Evolutionary conservation across 1,140 invertebrate genomes (phyloP).

Genomic region (Panagrolaimus sp.): DNA sequence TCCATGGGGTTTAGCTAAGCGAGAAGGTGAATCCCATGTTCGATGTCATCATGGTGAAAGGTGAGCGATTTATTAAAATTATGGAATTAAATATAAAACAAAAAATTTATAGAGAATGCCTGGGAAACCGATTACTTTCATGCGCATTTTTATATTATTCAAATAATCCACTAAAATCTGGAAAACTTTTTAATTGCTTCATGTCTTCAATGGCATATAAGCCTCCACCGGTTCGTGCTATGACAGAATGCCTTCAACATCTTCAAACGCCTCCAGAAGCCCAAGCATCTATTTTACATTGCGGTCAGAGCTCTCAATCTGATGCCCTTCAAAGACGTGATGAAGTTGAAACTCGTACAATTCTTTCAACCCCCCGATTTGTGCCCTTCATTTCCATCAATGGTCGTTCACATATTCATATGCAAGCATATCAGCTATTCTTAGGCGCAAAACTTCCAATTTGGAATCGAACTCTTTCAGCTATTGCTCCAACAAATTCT

Average conservation of each 20-base stretch:
- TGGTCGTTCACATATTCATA: constrained; percentile 24
- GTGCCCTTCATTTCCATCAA: constrained; percentile 34
- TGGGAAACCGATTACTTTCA: constrained; percentile 23
- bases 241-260: constrained; percentile 21
- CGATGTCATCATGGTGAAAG: constrained; percentile 28
- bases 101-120: no score
- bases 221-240: constrained; percentile 6
- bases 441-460: constrained; percentile 22
- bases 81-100: no score
- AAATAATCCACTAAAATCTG: neutral
- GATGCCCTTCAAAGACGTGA: constrained; percentile 18
- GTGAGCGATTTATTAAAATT: no score
- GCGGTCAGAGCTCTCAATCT: neutral
- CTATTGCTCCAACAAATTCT: neutral
- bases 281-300: constrained; percentile 18
- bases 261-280: neutral
- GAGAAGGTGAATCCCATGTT: constrained; percentile 18
- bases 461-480: constrained; percentile 24
- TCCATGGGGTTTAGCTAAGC: constrained; percentile 32
- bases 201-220: neutral
- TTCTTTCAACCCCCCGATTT: constrained; percentile 27
- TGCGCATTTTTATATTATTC: constrained; percentile 13
- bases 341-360: constrained; percentile 22
- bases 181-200: neutral
- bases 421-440: constrained; percentile 31